Evolutionary conservation across 2,797 vertebrate genomes (phyloP).

Genomic region (Neostethus bicornis): DNA sequence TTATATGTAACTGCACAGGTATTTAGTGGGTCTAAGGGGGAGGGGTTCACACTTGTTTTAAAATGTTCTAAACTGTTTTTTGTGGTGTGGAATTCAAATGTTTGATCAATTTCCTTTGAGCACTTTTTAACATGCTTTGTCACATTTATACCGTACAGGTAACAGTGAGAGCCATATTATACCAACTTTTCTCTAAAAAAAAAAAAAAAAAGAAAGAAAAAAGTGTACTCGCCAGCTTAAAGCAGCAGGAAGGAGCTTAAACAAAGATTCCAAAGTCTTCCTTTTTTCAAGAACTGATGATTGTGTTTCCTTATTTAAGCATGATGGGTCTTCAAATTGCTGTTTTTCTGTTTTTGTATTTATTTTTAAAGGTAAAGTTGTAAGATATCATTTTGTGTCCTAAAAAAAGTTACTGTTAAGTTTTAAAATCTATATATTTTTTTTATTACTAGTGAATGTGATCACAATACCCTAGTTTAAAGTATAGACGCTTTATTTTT

Average conservation of each 20-base stretch:
- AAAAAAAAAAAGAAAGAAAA: slow-evolving; percentile 97
- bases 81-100: slow-evolving; percentile 85
- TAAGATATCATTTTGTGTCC: slow-evolving; percentile 74
- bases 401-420: slow-evolving; percentile 76
- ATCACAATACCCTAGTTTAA: slow-evolving; percentile 82
- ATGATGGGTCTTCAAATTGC: slow-evolving; percentile 78
- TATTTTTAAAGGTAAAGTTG: slow-evolving; percentile 55
- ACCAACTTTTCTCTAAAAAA: slow-evolving; percentile 98
- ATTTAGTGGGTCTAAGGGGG: slow-evolving; percentile 26
- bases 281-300: slow-evolving; percentile 89
- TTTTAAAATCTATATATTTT: slow-evolving; percentile 55
- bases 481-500: slow-evolving; percentile 87
- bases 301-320: slow-evolving; percentile 59
- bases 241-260: slow-evolving; percentile 94
- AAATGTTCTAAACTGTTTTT: slow-evolving; percentile 76
- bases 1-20: slow-evolving; percentile 69
- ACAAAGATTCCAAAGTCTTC: slow-evolving; percentile 94
- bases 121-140: slow-evolving; percentile 99
- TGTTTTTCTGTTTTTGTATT: slow-evolving; percentile 59
- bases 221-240: slow-evolving; percentile 96
- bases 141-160: slow-evolving; percentile 99
- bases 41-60: slow-evolving; percentile 56
- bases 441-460: slow-evolving; percentile 78
- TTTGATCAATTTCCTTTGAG: slow-evolving; percentile 86
- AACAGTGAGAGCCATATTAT: slow-evolving; percentile 99